Base-by-base conservation (phyloP, 2,113 vertebrate genomes). In the Athene noctua region DNA sequence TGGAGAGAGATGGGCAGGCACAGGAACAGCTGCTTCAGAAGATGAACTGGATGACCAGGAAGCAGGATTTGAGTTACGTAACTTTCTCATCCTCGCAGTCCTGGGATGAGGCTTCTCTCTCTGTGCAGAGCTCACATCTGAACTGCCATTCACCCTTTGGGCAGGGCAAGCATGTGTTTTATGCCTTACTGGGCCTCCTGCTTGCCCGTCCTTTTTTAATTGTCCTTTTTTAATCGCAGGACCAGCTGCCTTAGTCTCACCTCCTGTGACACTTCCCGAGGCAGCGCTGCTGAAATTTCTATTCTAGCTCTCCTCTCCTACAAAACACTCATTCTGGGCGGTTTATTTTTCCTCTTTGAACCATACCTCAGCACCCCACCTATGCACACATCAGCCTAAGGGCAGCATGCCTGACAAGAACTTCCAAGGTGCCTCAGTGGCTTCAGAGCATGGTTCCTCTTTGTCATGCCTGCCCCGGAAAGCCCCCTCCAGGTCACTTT, bases 331-430 rank as follows among this genome's bases (percentile, higher is more conserved):
- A 40, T 44, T 68, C 54, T 20, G 44, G 18, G 22, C 3, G 2
- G 6, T 58, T 94, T 47, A 22, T 34, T 86, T 62, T 83, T 66
- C 46, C 54, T 40, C 58, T 88, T 54, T 46, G 27, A 89, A 27
- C 1, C 6, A 34, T 12, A 57, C 5, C 49, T 83, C 44, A 38
- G 70, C 20, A 57, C 36, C 65, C 36, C 16, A 16, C 46, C 49
- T 65, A n/a, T 36, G 30, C 13, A 42, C 16, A 2, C 2, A 2
- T 11, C 65, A 55, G 57, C 54, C 30, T 29, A 29, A 71, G 44
- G 40, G 58, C 58, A 61, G 30, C 5, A 3, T 61, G 65, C 27
- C 47, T 1, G 0, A 16, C 1, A 1, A 73, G 47, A 27, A 57
- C 71, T 83, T 80, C 27, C 71, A 80, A 42, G 22, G 46, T 4